phyloP scores from a whole-genome alignment of 2,113 vertebrate species.

The Chaenocephalus aceratus region DNA sequence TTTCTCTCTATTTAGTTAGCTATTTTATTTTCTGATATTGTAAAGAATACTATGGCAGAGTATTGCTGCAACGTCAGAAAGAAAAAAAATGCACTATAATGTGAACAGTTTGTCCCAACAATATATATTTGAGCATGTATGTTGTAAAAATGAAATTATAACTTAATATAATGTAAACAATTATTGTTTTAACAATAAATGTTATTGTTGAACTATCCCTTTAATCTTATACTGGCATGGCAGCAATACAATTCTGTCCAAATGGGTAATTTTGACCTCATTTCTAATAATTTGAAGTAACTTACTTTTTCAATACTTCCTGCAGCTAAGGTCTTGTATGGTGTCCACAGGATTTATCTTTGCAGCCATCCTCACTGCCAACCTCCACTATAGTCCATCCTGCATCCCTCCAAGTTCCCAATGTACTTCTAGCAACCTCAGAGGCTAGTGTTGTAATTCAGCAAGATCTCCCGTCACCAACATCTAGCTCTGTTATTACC shows the following conservation, averaged over 20 bases:
- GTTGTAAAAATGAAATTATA: no score
- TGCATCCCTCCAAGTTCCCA: slow-evolving; percentile 97
- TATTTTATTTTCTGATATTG: not conserved
- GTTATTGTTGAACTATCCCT: no score
- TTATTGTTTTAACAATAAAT: no score
- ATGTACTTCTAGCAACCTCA: slow-evolving; percentile 96
- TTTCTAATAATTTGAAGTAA: no score
- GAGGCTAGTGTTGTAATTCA: slow-evolving; percentile 99
- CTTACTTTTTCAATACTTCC: slow-evolving; percentile 53
- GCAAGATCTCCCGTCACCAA: slow-evolving; percentile 97
- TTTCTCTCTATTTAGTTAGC: not conserved
- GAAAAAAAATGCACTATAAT: no score
- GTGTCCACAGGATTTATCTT: slow-evolving; percentile 92
- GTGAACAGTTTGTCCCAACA: no score
- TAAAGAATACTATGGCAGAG: not conserved
- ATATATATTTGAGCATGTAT: no score
- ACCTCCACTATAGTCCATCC: slow-evolving; percentile 97
- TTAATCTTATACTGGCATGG: no score
- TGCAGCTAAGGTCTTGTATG: slow-evolving; percentile 83
- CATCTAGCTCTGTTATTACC: slow-evolving; percentile 99
- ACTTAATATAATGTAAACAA: no score
- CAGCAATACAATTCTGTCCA: no score
- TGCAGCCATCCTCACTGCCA: slow-evolving; percentile 95
- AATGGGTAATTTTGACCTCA: no score
- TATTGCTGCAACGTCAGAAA: no score